A percentile compares a stretch with the other conserved stretches of the same genome.
Evolutionary conservation across 2,888 invertebrate species (phyloP).

Genomic region (Pterostichus niger): DNA sequence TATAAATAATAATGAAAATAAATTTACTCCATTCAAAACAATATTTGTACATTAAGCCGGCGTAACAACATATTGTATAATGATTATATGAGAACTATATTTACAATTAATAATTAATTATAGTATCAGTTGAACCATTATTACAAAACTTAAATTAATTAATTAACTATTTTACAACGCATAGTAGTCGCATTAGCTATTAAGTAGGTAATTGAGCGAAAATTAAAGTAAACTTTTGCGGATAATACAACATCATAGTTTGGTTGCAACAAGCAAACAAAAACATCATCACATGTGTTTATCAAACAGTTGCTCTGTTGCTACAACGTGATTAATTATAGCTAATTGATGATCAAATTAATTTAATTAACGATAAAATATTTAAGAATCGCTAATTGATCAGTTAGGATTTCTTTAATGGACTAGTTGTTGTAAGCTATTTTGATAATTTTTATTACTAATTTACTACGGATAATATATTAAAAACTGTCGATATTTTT

Average conservation of each 20-base stretch:
- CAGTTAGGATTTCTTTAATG: slow-evolving; percentile 29
- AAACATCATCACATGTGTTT: slow-evolving; percentile 10
- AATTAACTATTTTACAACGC: not conserved
- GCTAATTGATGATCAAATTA: slow-evolving; percentile 60
- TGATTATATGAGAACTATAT: not conserved
- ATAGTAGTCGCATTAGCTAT: not conserved
- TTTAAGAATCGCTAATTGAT: slow-evolving; percentile 49
- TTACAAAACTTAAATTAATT: slow-evolving; percentile 6
- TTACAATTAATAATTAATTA: slow-evolving; percentile 2
- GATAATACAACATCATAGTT: not conserved
- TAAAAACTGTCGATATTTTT: too few relatives aligned
- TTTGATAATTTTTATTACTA: slow-evolving; percentile 54
- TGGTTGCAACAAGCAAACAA: slow-evolving; percentile 20
- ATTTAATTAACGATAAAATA: slow-evolving; percentile 57
- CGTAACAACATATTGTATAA: slow-evolving; percentile 2
- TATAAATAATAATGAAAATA: not conserved
- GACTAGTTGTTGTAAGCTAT: slow-evolving; percentile 22
- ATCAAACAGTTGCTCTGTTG: slow-evolving; percentile 33
- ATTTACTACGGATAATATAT: slow-evolving; percentile 38
- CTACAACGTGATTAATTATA: slow-evolving; percentile 59
- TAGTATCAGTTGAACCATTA: not conserved
- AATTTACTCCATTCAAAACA: slow-evolving; percentile 20
- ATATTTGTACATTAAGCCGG: not conserved
- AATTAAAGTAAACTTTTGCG: slow-evolving; percentile 4
- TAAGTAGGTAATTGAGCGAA: slow-evolving; percentile 3